These are phyloP conservation scores for Cynopterus brachyotis DNA, from an alignment of 2,113 vertebrate genomes.

Conservation along the genomic window DNA sequence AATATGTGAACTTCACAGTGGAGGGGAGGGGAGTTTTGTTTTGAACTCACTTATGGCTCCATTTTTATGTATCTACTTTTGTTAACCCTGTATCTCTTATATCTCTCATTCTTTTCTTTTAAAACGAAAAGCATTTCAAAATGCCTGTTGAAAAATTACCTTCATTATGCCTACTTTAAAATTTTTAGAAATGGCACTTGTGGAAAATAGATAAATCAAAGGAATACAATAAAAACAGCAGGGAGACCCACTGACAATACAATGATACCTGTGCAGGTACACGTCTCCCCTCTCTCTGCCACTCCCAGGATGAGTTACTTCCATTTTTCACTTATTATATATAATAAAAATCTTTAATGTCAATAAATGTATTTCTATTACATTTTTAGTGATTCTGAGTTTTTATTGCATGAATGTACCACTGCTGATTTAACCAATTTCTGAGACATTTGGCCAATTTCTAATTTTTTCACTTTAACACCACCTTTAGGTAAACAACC, in stretches of 20 bases:
- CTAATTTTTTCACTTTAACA: background rate
- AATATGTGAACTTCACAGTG: background rate
- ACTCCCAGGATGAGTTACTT: background rate
- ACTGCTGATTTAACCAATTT: constrained; percentile 8
- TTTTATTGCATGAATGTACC: background rate
- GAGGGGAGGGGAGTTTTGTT: background rate
- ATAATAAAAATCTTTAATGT: background rate
- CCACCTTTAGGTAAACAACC: background rate
- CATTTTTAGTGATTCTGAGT: background rate
- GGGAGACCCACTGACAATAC: background rate
- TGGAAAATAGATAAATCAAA: background rate
- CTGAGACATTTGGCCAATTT: background rate
- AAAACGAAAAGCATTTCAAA: constrained; percentile 28
- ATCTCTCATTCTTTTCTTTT: background rate
- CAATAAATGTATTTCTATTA: background rate
- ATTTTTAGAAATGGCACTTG: background rate
- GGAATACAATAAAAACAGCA: background rate
- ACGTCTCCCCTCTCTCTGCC: fast-evolving
- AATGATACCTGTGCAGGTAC: fast-evolving
- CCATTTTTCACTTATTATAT: background rate
- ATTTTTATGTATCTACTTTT: background rate
- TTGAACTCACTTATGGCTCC: background rate
- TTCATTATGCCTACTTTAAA: background rate
- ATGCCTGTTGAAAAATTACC: background rate
- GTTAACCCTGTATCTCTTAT: background rate